A percentile compares a stretch with the other conserved stretches of the same genome.
Conservation (phyloP, 2,797 vertebrate genomes). For the Limosa lapponica region DNA sequence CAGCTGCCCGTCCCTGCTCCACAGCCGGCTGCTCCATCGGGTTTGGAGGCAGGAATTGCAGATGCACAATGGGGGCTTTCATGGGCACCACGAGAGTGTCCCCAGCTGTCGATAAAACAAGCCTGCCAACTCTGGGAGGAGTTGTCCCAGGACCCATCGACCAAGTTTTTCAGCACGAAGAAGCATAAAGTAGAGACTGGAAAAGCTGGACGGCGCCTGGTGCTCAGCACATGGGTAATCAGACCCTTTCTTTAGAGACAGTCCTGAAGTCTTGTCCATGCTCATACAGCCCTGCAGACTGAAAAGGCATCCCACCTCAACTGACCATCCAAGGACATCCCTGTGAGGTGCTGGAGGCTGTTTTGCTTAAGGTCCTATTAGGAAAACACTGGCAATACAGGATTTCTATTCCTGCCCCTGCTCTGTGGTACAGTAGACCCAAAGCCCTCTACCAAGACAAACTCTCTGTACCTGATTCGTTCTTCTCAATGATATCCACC, state of each 20-base stretch:
- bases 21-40: accelerated
- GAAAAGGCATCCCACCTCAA: not conserved
- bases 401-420: not conserved
- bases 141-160: not conserved
- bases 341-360: not conserved
- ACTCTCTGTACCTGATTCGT: slow-evolving; percentile 90
- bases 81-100: not conserved
- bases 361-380: not conserved
- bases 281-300: not conserved
- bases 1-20: not conserved
- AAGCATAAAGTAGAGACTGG: not conserved
- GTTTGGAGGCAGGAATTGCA: not conserved
- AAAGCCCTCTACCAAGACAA: not conserved
- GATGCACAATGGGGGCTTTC: not conserved
- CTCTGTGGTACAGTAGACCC: not conserved
- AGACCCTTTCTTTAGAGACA: not conserved
- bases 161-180: not conserved
- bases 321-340: not conserved
- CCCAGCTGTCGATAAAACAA: not conserved
- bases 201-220: not conserved
- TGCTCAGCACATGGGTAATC: not conserved
- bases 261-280: not conserved
- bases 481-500: slow-evolving; percentile 99
- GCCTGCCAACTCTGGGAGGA: not conserved
- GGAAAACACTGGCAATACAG: not conserved